Percentiles rank a stretch among this genome's conserved stretches.
Conservation (phyloP, 2,888 invertebrate species). For the Drosophila mimetica region DNA sequence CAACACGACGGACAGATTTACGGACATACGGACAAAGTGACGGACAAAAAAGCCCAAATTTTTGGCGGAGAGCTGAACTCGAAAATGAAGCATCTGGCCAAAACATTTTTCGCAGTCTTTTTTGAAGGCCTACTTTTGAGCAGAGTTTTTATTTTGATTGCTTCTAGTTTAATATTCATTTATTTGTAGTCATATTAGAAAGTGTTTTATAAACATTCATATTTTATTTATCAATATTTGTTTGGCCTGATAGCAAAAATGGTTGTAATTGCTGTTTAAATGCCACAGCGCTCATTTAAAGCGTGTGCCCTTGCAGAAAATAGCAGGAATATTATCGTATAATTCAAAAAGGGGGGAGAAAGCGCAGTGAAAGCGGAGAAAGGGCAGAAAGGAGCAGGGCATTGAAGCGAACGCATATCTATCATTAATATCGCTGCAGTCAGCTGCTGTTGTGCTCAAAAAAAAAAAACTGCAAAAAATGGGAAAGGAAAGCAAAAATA, state of each 20-base stretch:
- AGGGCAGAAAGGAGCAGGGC: conserved; percentile 46
- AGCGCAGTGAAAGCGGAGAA: background rate
- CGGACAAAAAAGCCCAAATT: conserved; percentile 16
- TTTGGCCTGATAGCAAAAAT: background rate
- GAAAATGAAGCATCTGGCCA: conserved; percentile 16
- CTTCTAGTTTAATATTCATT: conserved; percentile 2
- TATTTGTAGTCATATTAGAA: background rate
- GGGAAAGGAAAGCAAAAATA: background rate
- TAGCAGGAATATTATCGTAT: conserved; percentile 62
- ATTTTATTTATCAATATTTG: too few species aligned
- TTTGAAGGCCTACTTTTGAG: conserved; percentile 3
- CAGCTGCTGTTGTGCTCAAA: conserved; percentile 74
- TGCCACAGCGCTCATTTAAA: conserved; percentile 34
- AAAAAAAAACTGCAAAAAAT: conserved; percentile 31
- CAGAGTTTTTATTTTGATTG: background rate
- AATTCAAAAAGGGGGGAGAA: conserved; percentile 42
- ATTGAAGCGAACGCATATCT: conserved; percentile 79
- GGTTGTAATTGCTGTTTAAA: conserved; percentile 35
- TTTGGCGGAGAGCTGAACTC: background rate
- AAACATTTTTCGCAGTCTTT: conserved; percentile 5
- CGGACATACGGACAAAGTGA: conserved; percentile 12
- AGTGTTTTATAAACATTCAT: too few species aligned
- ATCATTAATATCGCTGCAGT: conserved; percentile 79
- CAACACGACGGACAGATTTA: conserved; percentile 22
- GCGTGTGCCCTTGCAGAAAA: conserved; percentile 22